A percentile compares a stretch with the other conserved stretches of the same genome.
phyloP scores from a whole-genome alignment of 2,797 vertebrate species.

The Ctenochaetus hawaiiensis region DNA sequence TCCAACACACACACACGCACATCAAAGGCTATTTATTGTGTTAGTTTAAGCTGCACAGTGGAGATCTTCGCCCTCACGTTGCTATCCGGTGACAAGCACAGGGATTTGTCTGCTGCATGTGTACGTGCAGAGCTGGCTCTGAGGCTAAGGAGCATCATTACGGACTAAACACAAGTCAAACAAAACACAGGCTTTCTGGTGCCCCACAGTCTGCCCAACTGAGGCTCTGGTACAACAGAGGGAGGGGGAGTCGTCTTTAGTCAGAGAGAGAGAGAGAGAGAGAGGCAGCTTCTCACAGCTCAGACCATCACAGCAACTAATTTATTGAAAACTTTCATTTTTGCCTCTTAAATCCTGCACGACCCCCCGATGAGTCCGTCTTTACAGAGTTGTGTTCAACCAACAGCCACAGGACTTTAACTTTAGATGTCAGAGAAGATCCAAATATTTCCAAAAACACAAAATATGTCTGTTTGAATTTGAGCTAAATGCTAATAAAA shows the following conservation, averaged over 20 bases:
- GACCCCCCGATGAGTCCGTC: slow-evolving; percentile 9
- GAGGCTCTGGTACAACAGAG: slow-evolving; percentile 49
- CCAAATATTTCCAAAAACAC: background rate
- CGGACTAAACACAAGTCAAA: slow-evolving; percentile 72
- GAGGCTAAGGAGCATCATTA: slow-evolving; percentile 79
- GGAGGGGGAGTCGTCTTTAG: slow-evolving; percentile 13
- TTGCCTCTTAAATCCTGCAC: background rate
- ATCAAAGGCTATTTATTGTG: slow-evolving; percentile 17
- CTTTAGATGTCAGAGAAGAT: background rate
- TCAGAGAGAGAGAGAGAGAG: slow-evolving; percentile 8
- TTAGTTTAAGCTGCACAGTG: slow-evolving; percentile 29
- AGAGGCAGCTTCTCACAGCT: slow-evolving; percentile 22
- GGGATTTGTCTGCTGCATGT: slow-evolving; percentile 59
- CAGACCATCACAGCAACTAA: slow-evolving; percentile 23
- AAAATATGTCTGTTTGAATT: slow-evolving; percentile 11
- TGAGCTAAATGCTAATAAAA: slow-evolving; percentile 4
- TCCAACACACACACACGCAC: slow-evolving; percentile 22
- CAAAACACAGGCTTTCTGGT: slow-evolving; percentile 80
- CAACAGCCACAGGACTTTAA: slow-evolving; percentile 1
- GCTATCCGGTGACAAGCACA: slow-evolving; percentile 50
- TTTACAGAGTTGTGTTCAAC: background rate
- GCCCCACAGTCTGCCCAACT: slow-evolving; percentile 75
- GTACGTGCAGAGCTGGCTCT: slow-evolving; percentile 51
- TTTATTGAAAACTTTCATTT: slow-evolving; percentile 30
- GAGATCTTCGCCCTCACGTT: slow-evolving; percentile 35